Evolutionary conservation across 2,113 vertebrate species (phyloP).

Genomic region (Menidia beryllina): DNA sequence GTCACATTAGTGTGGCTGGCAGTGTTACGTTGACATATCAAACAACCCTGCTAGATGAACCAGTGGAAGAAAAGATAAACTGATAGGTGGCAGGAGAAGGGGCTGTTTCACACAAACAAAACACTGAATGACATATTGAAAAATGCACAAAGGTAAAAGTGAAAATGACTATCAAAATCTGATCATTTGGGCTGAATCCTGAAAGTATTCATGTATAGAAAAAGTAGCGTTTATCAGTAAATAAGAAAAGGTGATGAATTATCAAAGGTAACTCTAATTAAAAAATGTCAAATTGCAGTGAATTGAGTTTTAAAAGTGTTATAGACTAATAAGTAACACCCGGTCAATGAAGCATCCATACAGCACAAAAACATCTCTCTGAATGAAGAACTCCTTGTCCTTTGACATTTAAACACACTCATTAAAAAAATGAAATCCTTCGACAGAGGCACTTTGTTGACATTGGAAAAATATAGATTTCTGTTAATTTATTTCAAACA

Average conservation of each 20-base stretch:
- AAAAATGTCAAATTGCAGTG: slow-evolving; percentile 15
- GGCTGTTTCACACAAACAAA: slow-evolving; percentile 15
- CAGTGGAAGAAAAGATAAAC: slow-evolving; percentile 33
- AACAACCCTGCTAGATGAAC: slow-evolving; percentile 51
- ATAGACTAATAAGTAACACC: slow-evolving; percentile 4
- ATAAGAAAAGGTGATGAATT: neutral
- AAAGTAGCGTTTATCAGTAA: neutral
- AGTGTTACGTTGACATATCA: slow-evolving; percentile 64
- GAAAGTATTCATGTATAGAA: neutral
- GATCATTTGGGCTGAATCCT: neutral
- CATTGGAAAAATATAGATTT: slow-evolving; percentile 51
- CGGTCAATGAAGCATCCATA: slow-evolving; percentile 3
- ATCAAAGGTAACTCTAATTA: neutral
- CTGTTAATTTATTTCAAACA: slow-evolving; percentile 34
- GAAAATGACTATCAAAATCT: neutral
- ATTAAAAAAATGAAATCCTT: slow-evolving; percentile 21
- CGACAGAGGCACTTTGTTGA: slow-evolving; percentile 35
- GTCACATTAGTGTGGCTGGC: slow-evolving; percentile 64
- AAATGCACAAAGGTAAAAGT: neutral
- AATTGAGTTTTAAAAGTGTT: neutral
- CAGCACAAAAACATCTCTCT: slow-evolving; percentile 4
- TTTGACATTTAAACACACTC: slow-evolving; percentile 28
- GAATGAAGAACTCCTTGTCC: slow-evolving; percentile 21
- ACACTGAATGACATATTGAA: neutral
- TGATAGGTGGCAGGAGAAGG: slow-evolving; percentile 28